Base-by-base conservation (phyloP, 2,113 vertebrate genomes). In the Lota lota region DNA sequence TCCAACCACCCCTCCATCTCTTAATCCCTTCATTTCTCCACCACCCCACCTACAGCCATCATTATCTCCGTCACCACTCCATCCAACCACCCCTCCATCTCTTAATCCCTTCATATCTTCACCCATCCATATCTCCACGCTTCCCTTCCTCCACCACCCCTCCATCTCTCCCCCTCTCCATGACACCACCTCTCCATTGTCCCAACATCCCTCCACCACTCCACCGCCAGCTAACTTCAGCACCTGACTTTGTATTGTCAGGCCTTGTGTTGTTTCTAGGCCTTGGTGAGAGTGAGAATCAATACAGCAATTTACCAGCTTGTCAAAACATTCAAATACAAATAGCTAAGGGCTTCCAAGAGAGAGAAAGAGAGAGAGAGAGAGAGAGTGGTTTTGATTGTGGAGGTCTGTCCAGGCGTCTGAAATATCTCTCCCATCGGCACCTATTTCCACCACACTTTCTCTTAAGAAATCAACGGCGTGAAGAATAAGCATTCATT, bases 241-340 rank as follows among this genome's bases (percentile, higher is more conserved):
- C 57, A 33, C 28, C 59, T 62, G 63, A 66, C 79, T 82, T 76
- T 79, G 75, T 75, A 22, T 75, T 76, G 72, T 70, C 79, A 75
- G 80, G 28, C 28, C 7, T 33, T 33, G 28, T 47, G 40, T 33
- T 47, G 40, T 47, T 47, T 67, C 77, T 69, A 67, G 28, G 58
- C 65, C 47, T 70, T 54, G 51, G 67, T 64, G 56, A 67, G 68
- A 75, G 67, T 64, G 56, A 67, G 68, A 75, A 83, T 84, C 82
- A 77, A 86, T 84, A 84, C 60, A 40, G 69, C 75, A 79, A 82
- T 82, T 82, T 84, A 82, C 79, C 77, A 73, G 77, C 72, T 77
- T 84, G 79, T 84, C 82, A 82, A 79, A 84, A 82, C 69, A 77
- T 82, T 84, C 64, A 82, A 84, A 84, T 77, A 74, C 70, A 84